Evolutionary conservation across 2,888 invertebrate genomes (phyloP).

Genomic region (Leptura quadrifasciata): DNA sequence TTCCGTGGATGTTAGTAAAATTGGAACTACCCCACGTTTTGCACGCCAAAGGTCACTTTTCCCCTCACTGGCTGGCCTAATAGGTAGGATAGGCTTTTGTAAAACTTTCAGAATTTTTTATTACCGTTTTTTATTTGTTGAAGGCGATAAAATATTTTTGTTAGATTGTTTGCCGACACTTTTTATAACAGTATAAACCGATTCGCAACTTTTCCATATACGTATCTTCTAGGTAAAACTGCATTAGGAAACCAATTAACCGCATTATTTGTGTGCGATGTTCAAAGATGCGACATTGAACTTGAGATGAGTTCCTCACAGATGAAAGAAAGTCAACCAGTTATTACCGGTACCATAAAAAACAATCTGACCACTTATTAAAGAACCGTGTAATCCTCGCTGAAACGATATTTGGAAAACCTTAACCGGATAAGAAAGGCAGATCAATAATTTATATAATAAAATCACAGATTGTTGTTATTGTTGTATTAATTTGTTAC

Average conservation of each 20-base stretch:
- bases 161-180: no score
- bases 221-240: not conserved
- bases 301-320: slow-evolving; percentile 43
- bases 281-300: slow-evolving; percentile 42
- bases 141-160: no score
- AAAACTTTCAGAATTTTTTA: no score
- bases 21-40: no score
- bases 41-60: no score
- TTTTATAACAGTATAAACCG: no score
- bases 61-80: no score
- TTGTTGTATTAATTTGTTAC: slow-evolving; percentile 11
- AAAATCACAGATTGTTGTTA: not conserved
- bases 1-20: no score
- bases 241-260: slow-evolving; percentile 17
- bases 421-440: not conserved
- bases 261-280: slow-evolving; percentile 8
- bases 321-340: slow-evolving; percentile 40
- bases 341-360: slow-evolving; percentile 3
- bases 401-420: not conserved
- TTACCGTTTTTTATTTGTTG: no score
- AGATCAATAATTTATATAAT: not conserved
- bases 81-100: no score
- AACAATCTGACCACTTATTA: not conserved
- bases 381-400: no score
- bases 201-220: not conserved